Conservation (phyloP, 2,888 invertebrate species). For the Pemphredon lugubris region DNA sequence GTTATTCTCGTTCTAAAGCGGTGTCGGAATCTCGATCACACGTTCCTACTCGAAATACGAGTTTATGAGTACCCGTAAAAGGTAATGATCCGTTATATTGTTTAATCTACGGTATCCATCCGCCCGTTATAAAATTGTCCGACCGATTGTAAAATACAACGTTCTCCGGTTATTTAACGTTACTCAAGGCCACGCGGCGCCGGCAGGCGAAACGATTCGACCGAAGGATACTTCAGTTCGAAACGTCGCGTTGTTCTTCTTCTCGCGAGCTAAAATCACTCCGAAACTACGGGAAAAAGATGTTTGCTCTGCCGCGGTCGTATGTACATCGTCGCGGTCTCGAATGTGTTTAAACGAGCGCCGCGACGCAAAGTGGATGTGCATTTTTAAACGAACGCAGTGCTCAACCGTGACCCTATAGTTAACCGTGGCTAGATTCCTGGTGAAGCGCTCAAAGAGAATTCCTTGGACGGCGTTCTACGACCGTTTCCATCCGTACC, state of each 20-base stretch:
- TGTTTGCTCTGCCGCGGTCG: too few relatives aligned
- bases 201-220: too few relatives aligned
- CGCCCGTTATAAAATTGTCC: neutral
- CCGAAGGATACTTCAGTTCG: too few relatives aligned
- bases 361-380: conserved; percentile 25
- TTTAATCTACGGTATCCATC: neutral
- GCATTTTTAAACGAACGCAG: conserved; percentile 40
- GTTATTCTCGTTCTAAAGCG: neutral
- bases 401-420: neutral
- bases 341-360: conserved; percentile 16
- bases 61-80: conserved; percentile 19
- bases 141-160: neutral
- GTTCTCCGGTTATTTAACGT: too few relatives aligned
- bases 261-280: too few relatives aligned
- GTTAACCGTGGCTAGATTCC: neutral
- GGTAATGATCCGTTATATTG: neutral
- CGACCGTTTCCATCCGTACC: too few relatives aligned
- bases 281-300: too few relatives aligned
- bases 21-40: neutral
- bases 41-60: neutral
- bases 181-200: too few relatives aligned
- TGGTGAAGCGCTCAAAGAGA: conserved; percentile 26
- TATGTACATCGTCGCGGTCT: neutral
- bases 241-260: too few relatives aligned
- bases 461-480: too few relatives aligned